Evolutionary conservation across 1,140 invertebrate species (phyloP), one percentile per base, ranked within the genome.

Genomic region (Pseudobourletiella spinata): DNA sequence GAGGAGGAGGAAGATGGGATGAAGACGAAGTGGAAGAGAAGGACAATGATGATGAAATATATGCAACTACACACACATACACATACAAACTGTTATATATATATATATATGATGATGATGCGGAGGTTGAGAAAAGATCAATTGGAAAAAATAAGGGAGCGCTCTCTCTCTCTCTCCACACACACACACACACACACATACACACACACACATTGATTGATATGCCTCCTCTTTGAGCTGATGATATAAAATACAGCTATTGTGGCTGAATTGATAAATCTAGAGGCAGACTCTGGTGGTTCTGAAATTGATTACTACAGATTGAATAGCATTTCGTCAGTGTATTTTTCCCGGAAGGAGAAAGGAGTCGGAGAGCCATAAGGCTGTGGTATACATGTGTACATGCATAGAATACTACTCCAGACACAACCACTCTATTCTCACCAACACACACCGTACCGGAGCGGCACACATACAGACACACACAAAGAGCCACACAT

Each of bases 231-330:
- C 46, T 57, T 57, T 3, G 32, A 50, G 51, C 54, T 65, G 58
- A 65, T 61, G 64, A 66, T 66, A 59, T 66, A 62, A 66, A 62
- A 66, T 58, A 59, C 35, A 59, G 55, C 64, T 66, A 66, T 66
- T 59, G 65, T 61, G 42, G 51, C 22, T 18, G 58, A 57, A 59
- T 64, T 66, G 60, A 66, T 66, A 66, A 66, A 63, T 63, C 56
- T 63, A 59, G 50, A 63, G 48, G 64, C 51, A 66, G 59, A 22
- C 57, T 66, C 32, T 2, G 32, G 35, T 43, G 25, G 18, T 55
- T 44, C 35, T 63, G 54, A 66, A 63, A 68, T 68, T 68, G 66
- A 68, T 68, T 65, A 65, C 59, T 58, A 61, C 46, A 60, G 50
- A 65, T 59, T 68, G 57, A 67, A 61, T 64, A 61, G 62, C 62